Conservation (phyloP, 92 coral and sea anemone species). For the Diadumene lineata region DNA sequence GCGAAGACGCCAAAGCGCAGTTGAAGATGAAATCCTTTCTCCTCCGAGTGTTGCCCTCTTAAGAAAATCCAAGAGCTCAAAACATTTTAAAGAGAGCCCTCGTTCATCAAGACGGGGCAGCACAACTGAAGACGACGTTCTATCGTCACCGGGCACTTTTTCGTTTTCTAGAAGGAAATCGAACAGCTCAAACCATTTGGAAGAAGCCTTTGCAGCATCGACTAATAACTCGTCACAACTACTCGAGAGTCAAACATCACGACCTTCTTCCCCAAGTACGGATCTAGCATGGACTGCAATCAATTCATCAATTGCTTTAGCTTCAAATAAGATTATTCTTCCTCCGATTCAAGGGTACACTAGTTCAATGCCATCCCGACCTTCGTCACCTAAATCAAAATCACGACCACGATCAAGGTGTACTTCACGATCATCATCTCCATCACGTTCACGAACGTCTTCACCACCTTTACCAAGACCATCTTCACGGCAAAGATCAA, state of each 20-base stretch:
- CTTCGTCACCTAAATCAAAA: constrained; percentile 11
- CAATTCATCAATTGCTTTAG: neutral
- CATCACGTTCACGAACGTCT: neutral
- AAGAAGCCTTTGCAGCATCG: neutral
- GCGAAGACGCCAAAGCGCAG: neutral
- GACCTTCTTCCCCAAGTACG: neutral
- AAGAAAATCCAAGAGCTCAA: neutral
- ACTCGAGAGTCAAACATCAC: neutral
- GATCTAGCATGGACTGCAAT: neutral
- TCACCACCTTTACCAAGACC: too few species aligned
- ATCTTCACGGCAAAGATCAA: neutral
- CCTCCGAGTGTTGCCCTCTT: neutral
- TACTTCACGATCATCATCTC: neutral
- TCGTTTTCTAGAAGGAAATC: too few species aligned
- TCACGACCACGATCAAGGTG: too few species aligned
- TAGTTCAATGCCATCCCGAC: neutral
- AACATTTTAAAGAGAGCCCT: neutral
- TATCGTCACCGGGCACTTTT: too few species aligned
- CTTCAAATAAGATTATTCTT: constrained; percentile 10
- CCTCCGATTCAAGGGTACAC: constrained; percentile 7
- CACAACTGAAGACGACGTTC: too few species aligned
- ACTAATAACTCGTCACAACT: neutral
- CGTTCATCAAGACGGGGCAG: too few species aligned
- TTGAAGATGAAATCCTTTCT: neutral
- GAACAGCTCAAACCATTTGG: neutral